phyloP scores from a whole-genome alignment of 2,113 vertebrate genomes.

The Brienomyrus longianalis region DNA sequence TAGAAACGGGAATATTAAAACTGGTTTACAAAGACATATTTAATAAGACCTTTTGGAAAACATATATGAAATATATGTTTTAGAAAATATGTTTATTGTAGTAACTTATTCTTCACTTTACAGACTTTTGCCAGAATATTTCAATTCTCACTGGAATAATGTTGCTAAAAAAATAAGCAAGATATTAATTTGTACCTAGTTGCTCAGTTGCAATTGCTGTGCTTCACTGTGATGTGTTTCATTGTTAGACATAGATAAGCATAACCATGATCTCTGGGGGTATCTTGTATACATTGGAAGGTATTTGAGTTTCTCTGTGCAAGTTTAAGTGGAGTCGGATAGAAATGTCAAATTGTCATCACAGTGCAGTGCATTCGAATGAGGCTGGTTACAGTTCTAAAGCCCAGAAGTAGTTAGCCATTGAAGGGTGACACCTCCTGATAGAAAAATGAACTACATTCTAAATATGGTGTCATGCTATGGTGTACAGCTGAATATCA shows the following conservation, averaged over 20 bases:
- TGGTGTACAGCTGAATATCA: background rate
- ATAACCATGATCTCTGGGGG: background rate
- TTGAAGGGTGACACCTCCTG: background rate
- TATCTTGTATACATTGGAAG: background rate
- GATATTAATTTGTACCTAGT: background rate
- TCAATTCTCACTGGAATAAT: background rate
- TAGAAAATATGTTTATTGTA: background rate
- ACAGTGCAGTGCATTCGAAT: background rate
- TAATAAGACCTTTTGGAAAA: background rate
- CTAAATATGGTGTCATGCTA: no score
- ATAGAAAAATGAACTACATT: background rate
- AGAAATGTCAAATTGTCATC: background rate
- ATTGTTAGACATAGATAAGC: background rate
- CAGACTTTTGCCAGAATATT: background rate
- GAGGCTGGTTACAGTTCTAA: background rate
- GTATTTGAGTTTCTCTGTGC: background rate
- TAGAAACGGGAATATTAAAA: background rate
- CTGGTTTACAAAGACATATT: background rate
- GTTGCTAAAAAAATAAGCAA: background rate
- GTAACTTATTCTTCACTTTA: background rate
- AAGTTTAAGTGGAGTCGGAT: background rate
- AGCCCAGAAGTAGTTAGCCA: background rate
- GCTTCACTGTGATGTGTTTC: background rate
- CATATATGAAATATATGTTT: background rate
- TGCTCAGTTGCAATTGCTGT: background rate